Evolutionary conservation across 2,888 invertebrate genomes (phyloP).

Genomic region (Peribatodes rhomboidaria): DNA sequence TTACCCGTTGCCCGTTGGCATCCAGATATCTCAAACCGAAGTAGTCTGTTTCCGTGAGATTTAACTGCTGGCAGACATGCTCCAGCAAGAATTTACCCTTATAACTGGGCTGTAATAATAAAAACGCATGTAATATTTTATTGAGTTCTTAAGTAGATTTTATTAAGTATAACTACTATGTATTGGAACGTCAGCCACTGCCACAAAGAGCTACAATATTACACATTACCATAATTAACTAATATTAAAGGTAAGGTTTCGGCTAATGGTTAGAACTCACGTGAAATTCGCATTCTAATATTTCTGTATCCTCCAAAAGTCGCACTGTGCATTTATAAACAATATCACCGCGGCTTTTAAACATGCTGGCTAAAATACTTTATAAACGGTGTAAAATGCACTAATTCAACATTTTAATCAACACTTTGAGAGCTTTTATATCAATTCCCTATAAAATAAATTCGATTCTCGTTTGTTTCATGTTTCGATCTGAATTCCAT

Average conservation of each 20-base stretch:
- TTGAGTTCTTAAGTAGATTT: not conserved
- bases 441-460: constrained; percentile 49
- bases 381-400: constrained; percentile 17
- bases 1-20: constrained; percentile 94
- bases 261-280: constrained; percentile 62
- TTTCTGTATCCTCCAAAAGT: constrained; percentile 95
- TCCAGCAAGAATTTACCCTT: constrained; percentile 96
- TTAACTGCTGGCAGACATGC: constrained; percentile 95
- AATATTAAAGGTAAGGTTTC: not conserved
- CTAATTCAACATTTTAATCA: constrained; percentile 53
- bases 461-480: constrained; percentile 61
- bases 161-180: not conserved
- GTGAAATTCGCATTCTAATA: constrained; percentile 97
- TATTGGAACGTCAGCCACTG: not conserved
- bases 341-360: constrained; percentile 91
- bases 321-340: constrained; percentile 95
- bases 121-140: constrained; percentile 14
- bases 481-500: constrained; percentile 49
- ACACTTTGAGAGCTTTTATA: constrained; percentile 46
- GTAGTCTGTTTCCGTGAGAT: constrained; percentile 97
- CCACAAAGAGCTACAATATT: not conserved
- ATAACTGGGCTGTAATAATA: constrained; percentile 91
- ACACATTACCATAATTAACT: constrained; percentile 10
- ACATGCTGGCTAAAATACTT: constrained; percentile 74
- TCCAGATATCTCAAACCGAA: constrained; percentile 98